Conservation (phyloP, 2,888 invertebrate species). For the Drosophila neotestacea region DNA sequence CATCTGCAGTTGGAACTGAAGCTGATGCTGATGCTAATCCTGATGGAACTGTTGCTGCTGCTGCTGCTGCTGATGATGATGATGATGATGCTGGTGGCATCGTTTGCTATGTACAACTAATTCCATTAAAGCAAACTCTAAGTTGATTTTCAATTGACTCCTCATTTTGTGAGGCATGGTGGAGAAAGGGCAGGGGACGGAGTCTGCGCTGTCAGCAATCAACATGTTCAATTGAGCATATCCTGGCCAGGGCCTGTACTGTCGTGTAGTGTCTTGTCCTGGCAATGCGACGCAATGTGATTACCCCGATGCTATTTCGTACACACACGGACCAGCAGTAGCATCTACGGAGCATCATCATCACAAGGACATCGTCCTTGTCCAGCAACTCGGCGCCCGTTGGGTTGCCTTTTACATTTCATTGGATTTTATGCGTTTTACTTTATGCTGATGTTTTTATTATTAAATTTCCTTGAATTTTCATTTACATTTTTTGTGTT, state of each 20-base stretch:
- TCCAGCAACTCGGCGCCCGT: conserved; percentile 50
- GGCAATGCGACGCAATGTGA: conserved; percentile 69
- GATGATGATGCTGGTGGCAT: conserved; percentile 29
- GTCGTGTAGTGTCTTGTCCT: conserved; percentile 55
- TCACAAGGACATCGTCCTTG: conserved; percentile 35
- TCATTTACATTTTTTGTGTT: conserved; percentile 73
- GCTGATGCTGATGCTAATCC: not conserved
- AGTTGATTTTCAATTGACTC: conserved; percentile 82
- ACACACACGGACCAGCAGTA: conserved; percentile 49
- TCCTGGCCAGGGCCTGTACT: conserved; percentile 49
- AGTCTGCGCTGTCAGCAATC: conserved; percentile 75
- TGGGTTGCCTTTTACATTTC: conserved; percentile 75
- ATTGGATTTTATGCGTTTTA: conserved; percentile 81
- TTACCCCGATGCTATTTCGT: conserved; percentile 72
- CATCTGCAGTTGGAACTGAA: conserved; percentile 25
- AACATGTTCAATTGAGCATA: conserved; percentile 82
- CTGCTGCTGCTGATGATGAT: conserved; percentile 11
- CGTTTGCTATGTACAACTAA: conserved; percentile 67
- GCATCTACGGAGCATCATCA: conserved; percentile 6
- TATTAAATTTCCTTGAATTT: conserved; percentile 80
- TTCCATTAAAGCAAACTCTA: conserved; percentile 81
- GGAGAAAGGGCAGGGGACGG: not conserved
- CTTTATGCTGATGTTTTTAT: conserved; percentile 82
- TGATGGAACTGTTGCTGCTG: conserved; percentile 24
- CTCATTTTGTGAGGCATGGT: conserved; percentile 59